Evolutionary conservation across 2,113 vertebrate genomes (phyloP), one percentile per base, ranked within the genome.

Genomic region (Chunga burmeisteri): DNA sequence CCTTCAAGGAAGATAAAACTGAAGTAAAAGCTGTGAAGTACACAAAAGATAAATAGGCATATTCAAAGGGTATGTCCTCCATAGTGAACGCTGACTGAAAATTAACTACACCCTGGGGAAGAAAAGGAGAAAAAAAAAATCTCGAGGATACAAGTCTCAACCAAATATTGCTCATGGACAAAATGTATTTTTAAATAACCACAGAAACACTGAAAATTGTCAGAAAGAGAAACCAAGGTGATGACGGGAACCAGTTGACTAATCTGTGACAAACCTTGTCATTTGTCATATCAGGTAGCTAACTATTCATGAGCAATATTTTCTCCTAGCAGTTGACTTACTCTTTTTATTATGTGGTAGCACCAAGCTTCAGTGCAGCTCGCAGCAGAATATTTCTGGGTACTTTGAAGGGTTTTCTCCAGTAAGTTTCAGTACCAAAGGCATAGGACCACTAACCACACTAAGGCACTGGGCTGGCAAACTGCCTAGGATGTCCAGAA

Each of bases 1-100:
- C 34, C 75, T 93, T 93, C 79, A 81, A 85, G 81, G 62, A 95
- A 82, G 66, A 93, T 73, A 93, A 94, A 93, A 93, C 50, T 73
- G 15, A 91, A 93, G 62, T 71, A 77, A 86, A 80, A 88, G 22
- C 32, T 90, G 26, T 83, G 58, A 94, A 82, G 42, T 59, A 52
- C 32, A 73, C 2, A 4, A 55, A 82, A 95, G 71, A 82, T 49
- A 80, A 50, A 68, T 29, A 82, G 73, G 40, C 9, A 88, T 85
- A 34, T 85, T 94, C 66, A 62, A 87, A 93, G 53, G 6, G 13
- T 70, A 66, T 56, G n/a, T 77, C 55, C 67, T 88, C 55, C 58
- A 52, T n/a, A 18, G 3, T 47, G 49, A 79, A 36, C 0, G 0
- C 47, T 71, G 59, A 62, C 42, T 72, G 71, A 81, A 92, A 89